phyloP scores from a whole-genome alignment of 2,113 vertebrate genomes.

The Tapirus terrestris region DNA sequence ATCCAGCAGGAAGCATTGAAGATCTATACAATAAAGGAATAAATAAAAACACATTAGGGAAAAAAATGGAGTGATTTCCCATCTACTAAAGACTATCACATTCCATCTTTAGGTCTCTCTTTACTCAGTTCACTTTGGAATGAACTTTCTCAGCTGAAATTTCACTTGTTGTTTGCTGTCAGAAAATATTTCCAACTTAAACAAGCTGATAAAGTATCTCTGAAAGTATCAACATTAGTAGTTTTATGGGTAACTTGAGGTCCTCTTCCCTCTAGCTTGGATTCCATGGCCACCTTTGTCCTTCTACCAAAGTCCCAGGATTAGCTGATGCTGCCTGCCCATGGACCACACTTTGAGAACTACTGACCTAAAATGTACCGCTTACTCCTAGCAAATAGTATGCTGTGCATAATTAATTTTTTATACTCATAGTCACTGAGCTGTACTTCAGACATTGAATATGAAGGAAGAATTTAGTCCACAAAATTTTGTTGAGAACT shows the following conservation, averaged over 20 bases:
- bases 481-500: not conserved
- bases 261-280: not conserved
- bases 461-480: not conserved
- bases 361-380: not conserved
- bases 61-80: not conserved
- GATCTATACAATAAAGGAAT: not conserved
- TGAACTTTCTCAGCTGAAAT: slow-evolving; percentile 19
- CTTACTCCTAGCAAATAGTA: not conserved
- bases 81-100: not conserved
- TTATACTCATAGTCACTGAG: not conserved
- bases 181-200: slow-evolving; percentile 13
- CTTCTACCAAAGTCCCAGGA: not conserved
- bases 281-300: not conserved
- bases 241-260: not conserved
- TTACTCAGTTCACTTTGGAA: slow-evolving; percentile 5
- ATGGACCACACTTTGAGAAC: not conserved
- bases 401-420: not conserved
- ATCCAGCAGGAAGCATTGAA: not conserved
- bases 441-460: not conserved
- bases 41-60: slow-evolving; percentile 38
- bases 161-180: not conserved
- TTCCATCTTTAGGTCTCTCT: not conserved
- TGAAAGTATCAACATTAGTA: not conserved
- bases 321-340: not conserved
- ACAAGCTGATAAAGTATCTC: not conserved